Percentiles rank a stretch among this genome's conserved stretches.
phyloP scores from a whole-genome alignment of 2,888 invertebrate genomes.

The Schizaphis graminum region DNA sequence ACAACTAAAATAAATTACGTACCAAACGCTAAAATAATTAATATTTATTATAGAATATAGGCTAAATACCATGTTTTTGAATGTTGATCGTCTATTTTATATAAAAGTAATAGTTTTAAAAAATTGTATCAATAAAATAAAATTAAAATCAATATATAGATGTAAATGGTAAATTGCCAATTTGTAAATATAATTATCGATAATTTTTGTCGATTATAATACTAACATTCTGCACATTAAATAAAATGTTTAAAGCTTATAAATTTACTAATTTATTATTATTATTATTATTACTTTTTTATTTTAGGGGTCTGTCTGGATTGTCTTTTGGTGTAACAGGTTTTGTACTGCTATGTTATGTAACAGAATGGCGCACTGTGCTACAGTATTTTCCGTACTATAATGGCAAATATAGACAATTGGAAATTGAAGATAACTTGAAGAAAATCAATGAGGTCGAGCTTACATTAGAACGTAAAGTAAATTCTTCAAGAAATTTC shows the following conservation, averaged over 20 bases:
- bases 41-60: too few species aligned
- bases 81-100: too few species aligned
- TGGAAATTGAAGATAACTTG: neutral
- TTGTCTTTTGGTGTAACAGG: conserved; percentile 37
- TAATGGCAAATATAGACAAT: neutral
- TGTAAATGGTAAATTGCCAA: too few species aligned
- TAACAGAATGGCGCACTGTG: conserved; percentile 48
- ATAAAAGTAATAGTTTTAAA: too few species aligned
- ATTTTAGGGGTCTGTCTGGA: conserved; percentile 40
- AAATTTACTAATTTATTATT: too few species aligned
- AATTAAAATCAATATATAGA: too few species aligned
- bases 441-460: neutral
- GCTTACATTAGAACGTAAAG: neutral
- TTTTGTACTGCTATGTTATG: conserved; percentile 29
- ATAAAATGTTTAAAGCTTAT: neutral
- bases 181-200: too few species aligned
- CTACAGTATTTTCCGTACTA: conserved; percentile 45
- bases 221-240: neutral
- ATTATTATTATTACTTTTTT: neutral
- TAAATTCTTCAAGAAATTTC: neutral
- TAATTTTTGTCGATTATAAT: neutral
- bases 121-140: too few species aligned
- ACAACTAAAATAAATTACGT: too few species aligned
- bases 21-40: too few species aligned
- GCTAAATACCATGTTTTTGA: too few species aligned